phyloP scores from a whole-genome alignment of 1,140 invertebrate species.

The Octopus bimaculoides region DNA sequence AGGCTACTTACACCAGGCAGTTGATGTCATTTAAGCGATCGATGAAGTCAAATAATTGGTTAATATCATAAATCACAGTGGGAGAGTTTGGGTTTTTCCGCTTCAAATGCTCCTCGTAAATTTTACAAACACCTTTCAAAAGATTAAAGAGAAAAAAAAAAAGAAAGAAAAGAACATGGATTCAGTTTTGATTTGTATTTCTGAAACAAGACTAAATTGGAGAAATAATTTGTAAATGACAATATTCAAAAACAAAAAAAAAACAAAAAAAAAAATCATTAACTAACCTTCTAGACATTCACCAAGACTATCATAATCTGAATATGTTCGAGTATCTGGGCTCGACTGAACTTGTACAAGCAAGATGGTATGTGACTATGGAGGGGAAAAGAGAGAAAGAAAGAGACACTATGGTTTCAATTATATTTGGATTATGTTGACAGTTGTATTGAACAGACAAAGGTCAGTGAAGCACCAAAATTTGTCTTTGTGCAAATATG shows the following conservation, averaged over 20 bases:
- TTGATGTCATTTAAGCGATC: constrained; percentile 93
- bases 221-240: neutral
- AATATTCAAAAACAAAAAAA: neutral
- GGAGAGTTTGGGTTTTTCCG: constrained; percentile 88
- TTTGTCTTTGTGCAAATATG: too few relatives aligned
- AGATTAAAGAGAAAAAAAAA: neutral
- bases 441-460: too few relatives aligned
- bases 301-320: constrained; percentile 93
- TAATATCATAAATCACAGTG: constrained; percentile 96
- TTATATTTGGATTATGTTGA: too few relatives aligned
- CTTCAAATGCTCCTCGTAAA: constrained; percentile 68
- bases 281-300: constrained; percentile 86
- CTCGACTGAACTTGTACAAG: constrained; percentile 79
- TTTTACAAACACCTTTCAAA: constrained; percentile 54
- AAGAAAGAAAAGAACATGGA: neutral
- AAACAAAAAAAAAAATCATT: neutral
- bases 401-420: too few relatives aligned
- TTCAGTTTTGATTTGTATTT: neutral
- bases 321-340: constrained; percentile 92
- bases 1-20: constrained; percentile 76
- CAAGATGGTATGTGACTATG: constrained; percentile 89
- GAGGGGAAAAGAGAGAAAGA: constrained; percentile 24
- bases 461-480: too few relatives aligned
- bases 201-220: neutral
- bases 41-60: constrained; percentile 95